Evolutionary conservation across 1,140 invertebrate species (phyloP), one percentile per base, ranked within the genome.

Genomic region (Hyphantria cunea): DNA sequence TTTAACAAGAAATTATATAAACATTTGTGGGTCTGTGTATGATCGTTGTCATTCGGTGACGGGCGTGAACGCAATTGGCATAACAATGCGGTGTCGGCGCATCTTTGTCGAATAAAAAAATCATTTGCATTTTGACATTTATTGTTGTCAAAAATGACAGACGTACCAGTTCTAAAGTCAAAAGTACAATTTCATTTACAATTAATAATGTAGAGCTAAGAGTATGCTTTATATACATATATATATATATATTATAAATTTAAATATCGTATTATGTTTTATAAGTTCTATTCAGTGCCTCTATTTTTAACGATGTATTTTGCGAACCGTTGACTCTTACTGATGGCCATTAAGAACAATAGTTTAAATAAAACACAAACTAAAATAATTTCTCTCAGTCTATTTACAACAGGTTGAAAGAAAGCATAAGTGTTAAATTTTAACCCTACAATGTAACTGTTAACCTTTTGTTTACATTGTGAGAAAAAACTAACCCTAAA

Each of bases 381-480:
- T 7, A 50, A n/a, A 50, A 50, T 6, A 50, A 50, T 34, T 9
- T 37, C 34, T 10, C 11, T 6, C 17, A 25, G 17, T 39, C 37
- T 39, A 10, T 44, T 7, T 44, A n/a, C 12, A 44, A 44, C 45
- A 48, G 25, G 10, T 48, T 58, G 9, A 2, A 34, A 42, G 42
- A 33, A 37, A 41, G 10, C 11, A 48, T 39, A 59, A 50, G 15
- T 50, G 34, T 39, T 59, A 49, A 39, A 59, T 32, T 41, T 10
- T 34, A 59, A 59, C 47, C 55, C 52, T 55, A 50, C 47, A 58
- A 67, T 39, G 37, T 39, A 1, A 39, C 54, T 55, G 11, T 53
- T 66, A 65, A 71, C 5, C 58, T 64, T 70, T 82, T 82, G 79
- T 82, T 82, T 76, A 71, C 68, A 73, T 72, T 76, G 80, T 83